Percentiles rank a stretch among this genome's conserved stretches.
Conservation (phyloP, 2,113 vertebrate genomes). For the Ameiurus melas region DNA sequence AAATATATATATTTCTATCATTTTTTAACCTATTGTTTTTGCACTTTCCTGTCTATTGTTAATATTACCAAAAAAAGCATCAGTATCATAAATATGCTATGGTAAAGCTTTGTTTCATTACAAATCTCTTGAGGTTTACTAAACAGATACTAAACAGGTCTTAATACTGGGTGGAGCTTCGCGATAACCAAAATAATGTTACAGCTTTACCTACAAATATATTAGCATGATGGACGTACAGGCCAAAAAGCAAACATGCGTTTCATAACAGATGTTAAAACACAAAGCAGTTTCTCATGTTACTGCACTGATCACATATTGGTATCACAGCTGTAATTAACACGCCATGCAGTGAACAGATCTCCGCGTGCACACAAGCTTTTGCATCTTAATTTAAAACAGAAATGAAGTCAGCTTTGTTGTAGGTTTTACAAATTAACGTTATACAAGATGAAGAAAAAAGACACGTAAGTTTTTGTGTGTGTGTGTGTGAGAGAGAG, state of each 20-base stretch:
- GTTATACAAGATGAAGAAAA: background rate
- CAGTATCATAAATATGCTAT: too few species aligned
- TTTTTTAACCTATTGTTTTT: too few species aligned
- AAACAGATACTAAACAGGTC: background rate
- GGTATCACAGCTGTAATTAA: background rate
- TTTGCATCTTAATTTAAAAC: background rate
- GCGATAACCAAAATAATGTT: background rate
- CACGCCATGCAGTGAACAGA: background rate
- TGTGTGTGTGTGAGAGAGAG: background rate
- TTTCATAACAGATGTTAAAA: background rate
- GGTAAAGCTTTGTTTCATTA: background rate
- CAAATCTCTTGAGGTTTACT: background rate
- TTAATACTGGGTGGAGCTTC: background rate
- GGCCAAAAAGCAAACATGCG: background rate
- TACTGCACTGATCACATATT: background rate
- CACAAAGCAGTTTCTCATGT: background rate
- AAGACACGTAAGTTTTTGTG: background rate
- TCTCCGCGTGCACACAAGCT: background rate
- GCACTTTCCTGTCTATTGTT: too few species aligned
- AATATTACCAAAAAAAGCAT: too few species aligned
- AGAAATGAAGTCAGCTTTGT: background rate
- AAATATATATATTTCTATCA: too few species aligned
- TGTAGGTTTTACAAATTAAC: background rate
- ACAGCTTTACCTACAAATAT: background rate
- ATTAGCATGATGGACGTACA: background rate